These are phyloP conservation scores for Catostylus mosaicus DNA, from an alignment of 30 jellyfish, hydroid and myxozoan genomes.

Conservation along the genomic window DNA sequence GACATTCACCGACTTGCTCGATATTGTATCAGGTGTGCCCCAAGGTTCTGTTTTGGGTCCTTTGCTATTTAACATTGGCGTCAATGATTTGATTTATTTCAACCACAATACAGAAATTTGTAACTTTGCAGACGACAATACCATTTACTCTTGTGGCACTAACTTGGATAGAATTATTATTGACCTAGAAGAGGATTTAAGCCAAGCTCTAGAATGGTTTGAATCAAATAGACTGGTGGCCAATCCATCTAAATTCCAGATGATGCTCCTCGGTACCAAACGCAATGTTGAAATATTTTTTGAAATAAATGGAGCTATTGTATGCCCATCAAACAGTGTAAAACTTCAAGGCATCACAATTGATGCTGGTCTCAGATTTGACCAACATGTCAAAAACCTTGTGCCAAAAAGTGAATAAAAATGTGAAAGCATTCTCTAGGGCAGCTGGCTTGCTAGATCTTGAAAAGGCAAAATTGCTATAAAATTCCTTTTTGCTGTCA, in stretches of 20 bases:
- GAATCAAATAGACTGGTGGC: background rate
- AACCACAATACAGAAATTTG: no score
- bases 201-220: background rate
- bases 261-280: constrained; percentile 12
- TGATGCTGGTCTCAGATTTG: background rate
- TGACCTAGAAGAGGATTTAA: no score
- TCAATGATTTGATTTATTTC: no score
- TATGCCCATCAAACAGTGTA: background rate
- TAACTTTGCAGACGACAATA: no score
- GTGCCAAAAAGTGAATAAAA: background rate
- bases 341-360: constrained; percentile 1
- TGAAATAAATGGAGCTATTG: background rate
- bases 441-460: no score
- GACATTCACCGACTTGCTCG: constrained; percentile 11
- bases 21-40: no score
- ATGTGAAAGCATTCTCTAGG: no score
- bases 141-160: background rate
- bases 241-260: constrained; percentile 4
- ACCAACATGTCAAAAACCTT: background rate
- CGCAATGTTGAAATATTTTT: background rate
- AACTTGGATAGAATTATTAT: background rate
- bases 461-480: no score
- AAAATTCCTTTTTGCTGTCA: no score
- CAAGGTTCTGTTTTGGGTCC: no score
- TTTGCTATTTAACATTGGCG: no score